phyloP scores from a whole-genome alignment of 1,140 invertebrate species.

The Eciton burchellii region DNA sequence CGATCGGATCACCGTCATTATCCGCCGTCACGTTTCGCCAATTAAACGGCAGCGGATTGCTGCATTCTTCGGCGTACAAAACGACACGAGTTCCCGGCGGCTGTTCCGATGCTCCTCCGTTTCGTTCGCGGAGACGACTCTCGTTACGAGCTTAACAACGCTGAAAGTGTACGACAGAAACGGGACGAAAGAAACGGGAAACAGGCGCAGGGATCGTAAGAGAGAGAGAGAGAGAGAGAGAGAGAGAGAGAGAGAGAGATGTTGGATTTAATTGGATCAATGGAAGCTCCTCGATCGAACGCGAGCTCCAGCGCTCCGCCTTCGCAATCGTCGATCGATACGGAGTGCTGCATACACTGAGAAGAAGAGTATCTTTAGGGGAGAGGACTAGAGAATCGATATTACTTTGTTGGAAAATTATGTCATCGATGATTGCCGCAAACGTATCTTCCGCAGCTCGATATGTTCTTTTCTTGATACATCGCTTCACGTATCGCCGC shows the following conservation, averaged over 20 bases:
- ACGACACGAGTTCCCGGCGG: constrained; percentile 59
- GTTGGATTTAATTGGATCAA: constrained; percentile 63
- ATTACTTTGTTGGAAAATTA: too few relatives aligned
- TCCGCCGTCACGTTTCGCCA: constrained; percentile 74
- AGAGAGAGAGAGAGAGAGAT: constrained; percentile 20
- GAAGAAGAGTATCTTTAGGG: too few relatives aligned
- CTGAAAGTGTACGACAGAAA: constrained; percentile 21
- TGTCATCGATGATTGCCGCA: too few relatives aligned
- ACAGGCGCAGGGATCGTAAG: too few relatives aligned
- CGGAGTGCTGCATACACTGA: too few relatives aligned
- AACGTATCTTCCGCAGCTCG: too few relatives aligned
- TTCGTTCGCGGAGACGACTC: constrained; percentile 14
- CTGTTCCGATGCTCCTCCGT: constrained; percentile 26
- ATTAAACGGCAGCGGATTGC: constrained; percentile 71
- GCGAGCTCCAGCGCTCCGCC: constrained; percentile 1
- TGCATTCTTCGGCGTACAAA: constrained; percentile 58
- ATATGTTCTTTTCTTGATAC: too few relatives aligned
- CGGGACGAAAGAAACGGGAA: constrained; percentile 43
- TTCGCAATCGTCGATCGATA: constrained; percentile 12
- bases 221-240: constrained; percentile 3
- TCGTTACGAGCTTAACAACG: constrained; percentile 52
- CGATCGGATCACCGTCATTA: constrained; percentile 72
- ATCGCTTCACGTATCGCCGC: neutral
- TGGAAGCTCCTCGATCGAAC: constrained; percentile 37
- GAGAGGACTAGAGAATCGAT: too few relatives aligned